Conservation (phyloP, 2,113 vertebrate genomes). For the Cyphomyrus discorhynchus region DNA sequence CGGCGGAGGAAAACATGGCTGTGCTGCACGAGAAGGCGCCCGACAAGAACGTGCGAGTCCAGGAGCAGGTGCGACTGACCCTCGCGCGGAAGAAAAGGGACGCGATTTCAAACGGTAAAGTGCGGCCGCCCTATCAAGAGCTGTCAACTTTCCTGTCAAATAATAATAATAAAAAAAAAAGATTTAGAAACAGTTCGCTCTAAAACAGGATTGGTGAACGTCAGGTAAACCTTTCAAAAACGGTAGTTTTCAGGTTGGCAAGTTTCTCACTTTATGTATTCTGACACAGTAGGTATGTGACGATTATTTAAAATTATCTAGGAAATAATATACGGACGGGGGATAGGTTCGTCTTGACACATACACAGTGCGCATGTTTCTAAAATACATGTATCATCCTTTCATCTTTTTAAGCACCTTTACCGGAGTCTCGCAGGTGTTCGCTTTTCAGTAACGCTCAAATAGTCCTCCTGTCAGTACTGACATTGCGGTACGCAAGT, state of each 20-base stretch:
- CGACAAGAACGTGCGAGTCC: slow-evolving; percentile 39
- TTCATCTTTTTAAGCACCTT: neutral
- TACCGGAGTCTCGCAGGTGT: neutral
- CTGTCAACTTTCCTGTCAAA: neutral
- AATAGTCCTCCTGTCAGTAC: neutral
- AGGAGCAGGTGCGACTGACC: slow-evolving; percentile 57
- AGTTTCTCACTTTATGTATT: neutral
- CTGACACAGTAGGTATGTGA: neutral
- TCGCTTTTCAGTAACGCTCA: neutral
- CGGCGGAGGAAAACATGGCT: slow-evolving; percentile 20
- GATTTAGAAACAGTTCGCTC: neutral
- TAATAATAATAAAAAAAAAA: neutral
- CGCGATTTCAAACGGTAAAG: slow-evolving; percentile 41
- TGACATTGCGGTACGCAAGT: too few species aligned
- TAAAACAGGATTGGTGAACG: neutral
- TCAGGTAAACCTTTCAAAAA: neutral
- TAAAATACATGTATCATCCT: neutral
- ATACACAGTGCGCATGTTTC: neutral
- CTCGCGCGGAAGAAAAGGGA: slow-evolving; percentile 44
- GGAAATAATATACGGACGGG: neutral
- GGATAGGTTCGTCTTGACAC: neutral
- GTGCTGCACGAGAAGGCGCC: neutral
- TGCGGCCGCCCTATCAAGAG: neutral
- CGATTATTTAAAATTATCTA: neutral
- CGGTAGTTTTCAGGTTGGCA: neutral